phyloP scores from a whole-genome alignment of 2,888 invertebrate species.

The Athetis lepigone region DNA sequence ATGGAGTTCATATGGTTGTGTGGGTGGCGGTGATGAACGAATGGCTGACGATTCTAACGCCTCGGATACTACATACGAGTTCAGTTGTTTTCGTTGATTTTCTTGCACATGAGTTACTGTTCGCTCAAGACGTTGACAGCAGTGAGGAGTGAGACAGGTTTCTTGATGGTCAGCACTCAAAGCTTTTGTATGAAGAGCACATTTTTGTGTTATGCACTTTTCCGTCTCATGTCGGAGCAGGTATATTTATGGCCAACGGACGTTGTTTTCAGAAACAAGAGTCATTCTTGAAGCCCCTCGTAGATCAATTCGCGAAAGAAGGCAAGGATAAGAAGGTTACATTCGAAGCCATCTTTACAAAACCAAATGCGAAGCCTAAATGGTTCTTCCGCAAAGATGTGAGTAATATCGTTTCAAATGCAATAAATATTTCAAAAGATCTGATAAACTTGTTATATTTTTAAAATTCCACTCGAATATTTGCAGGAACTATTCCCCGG shows the following conservation, averaged over 20 bases:
- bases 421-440: neutral
- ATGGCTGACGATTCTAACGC: constrained; percentile 87
- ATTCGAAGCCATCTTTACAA: constrained; percentile 98
- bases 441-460: neutral
- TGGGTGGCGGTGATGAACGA: constrained; percentile 76
- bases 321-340: constrained; percentile 98
- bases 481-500: constrained; percentile 97
- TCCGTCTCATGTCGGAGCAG: constrained; percentile 32
- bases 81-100: constrained; percentile 78
- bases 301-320: constrained; percentile 98
- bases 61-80: constrained; percentile 80
- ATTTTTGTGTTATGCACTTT: constrained; percentile 82
- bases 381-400: constrained; percentile 98
- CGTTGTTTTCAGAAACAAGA: constrained; percentile 95
- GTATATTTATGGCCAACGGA: constrained; percentile 55
- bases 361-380: constrained; percentile 98
- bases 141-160: constrained; percentile 74
- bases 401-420: constrained; percentile 83
- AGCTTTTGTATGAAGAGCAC: constrained; percentile 87
- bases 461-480: neutral
- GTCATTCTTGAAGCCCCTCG: constrained; percentile 97
- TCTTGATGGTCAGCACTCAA: constrained; percentile 83
- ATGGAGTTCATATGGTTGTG: constrained; percentile 81
- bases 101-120: constrained; percentile 78
- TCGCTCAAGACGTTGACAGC: constrained; percentile 74